Percentiles rank a stretch among this genome's conserved stretches.
Evolutionary conservation across 2,113 vertebrate genomes (phyloP).

Genomic region (Labeo catla): DNA sequence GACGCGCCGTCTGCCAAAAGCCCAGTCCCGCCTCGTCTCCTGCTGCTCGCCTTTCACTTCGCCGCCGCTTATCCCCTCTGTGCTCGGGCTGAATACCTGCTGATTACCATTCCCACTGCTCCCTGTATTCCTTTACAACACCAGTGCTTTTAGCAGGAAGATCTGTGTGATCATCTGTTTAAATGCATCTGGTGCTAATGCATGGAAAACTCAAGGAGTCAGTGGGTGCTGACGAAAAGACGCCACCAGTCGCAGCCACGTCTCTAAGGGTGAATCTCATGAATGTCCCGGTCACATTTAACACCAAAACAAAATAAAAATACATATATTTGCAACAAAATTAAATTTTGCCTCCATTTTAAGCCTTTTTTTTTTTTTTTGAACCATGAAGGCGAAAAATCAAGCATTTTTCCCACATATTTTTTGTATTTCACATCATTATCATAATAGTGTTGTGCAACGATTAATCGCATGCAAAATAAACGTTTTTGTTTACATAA

Average conservation of each 20-base stretch:
- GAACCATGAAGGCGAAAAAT: neutral
- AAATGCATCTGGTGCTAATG: conserved; percentile 11
- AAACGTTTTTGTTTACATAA: too few relatives aligned
- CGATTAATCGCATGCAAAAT: too few relatives aligned
- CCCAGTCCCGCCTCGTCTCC: conserved; percentile 42
- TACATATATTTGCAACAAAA: too few relatives aligned
- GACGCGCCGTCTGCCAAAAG: conserved; percentile 53
- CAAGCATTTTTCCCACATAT: neutral
- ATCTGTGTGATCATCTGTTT: conserved; percentile 12
- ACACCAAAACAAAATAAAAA: neutral
- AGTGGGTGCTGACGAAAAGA: neutral
- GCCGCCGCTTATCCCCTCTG: conserved; percentile 38
- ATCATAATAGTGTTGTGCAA: too few relatives aligned
- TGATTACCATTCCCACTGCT: conserved; percentile 37
- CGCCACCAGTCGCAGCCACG: neutral
- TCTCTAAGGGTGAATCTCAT: neutral
- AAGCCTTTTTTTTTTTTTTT: neutral
- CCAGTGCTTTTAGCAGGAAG: neutral
- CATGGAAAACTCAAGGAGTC: conserved; percentile 16
- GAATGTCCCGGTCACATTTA: neutral
- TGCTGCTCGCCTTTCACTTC: conserved; percentile 57
- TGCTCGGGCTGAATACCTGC: conserved; percentile 28
- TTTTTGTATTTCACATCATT: neutral
- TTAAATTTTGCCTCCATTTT: neutral
- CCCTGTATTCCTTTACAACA: conserved; percentile 35